These are phyloP conservation scores for Tympanoctomys barrerae DNA, from an alignment of 2,797 vertebrate genomes.

Conservation along the genomic window DNA sequence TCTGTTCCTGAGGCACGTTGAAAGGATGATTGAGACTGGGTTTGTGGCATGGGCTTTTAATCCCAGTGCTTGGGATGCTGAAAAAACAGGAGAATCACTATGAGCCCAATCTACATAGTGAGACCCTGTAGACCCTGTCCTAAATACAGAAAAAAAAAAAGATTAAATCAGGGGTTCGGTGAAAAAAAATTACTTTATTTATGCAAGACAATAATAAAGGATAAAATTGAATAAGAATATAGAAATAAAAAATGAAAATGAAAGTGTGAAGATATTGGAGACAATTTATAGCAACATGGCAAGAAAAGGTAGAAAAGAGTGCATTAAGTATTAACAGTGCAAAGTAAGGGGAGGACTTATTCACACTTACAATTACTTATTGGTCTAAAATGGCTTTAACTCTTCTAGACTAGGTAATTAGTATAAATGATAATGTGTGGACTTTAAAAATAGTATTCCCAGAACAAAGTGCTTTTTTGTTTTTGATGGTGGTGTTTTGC, in stretches of 20 bases:
- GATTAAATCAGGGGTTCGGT: background rate
- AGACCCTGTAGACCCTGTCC: too few species aligned
- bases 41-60: too few species aligned
- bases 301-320: background rate
- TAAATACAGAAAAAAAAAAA: background rate
- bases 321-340: background rate
- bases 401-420: background rate
- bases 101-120: too few species aligned
- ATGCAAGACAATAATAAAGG: background rate
- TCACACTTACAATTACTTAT: background rate
- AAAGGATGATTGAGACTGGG: too few species aligned
- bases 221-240: background rate
- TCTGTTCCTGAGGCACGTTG: too few species aligned
- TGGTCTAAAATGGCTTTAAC: conserved; percentile 11
- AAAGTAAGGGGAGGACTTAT: conserved; percentile 22
- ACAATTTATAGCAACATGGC: background rate
- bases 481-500: too few species aligned
- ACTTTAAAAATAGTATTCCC: background rate
- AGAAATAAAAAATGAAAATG: background rate
- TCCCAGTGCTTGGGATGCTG: too few species aligned
- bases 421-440: background rate
- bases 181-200: background rate
- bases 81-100: too few species aligned
- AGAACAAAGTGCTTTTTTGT: background rate
- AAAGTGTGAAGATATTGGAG: background rate